Percentiles rank a stretch among this genome's conserved stretches.
These are phyloP conservation scores for Amblyjoppa proteus DNA, from an alignment of 2,888 invertebrate genomes.

Conservation along the genomic window DNA sequence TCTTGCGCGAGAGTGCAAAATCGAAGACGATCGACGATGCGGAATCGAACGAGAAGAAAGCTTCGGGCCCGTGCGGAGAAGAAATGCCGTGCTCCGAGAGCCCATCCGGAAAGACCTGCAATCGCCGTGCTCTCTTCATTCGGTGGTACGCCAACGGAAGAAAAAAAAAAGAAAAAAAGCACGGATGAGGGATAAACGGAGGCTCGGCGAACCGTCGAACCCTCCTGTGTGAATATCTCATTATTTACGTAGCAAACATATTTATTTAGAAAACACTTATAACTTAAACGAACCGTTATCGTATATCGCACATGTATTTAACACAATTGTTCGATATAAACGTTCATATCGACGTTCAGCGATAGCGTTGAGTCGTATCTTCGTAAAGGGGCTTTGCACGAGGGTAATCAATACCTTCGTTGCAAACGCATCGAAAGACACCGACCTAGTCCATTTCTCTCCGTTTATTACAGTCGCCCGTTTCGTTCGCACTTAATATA, in stretches of 20 bases:
- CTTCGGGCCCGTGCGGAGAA: not conserved
- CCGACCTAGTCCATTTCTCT: not conserved
- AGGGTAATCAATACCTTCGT: constrained; percentile 23
- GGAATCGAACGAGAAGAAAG: not conserved
- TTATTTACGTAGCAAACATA: constrained; percentile 35
- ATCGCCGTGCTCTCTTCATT: constrained; percentile 44
- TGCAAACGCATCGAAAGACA: constrained; percentile 10
- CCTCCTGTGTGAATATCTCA: not conserved
- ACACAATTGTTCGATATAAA: constrained; percentile 19
- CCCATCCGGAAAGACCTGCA: not conserved
- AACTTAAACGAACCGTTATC: constrained; percentile 23
- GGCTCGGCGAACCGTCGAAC: not conserved
- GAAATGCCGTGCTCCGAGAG: not conserved
- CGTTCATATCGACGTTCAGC: constrained; percentile 9
- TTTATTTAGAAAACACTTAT: constrained; percentile 58
- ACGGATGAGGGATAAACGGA: not conserved
- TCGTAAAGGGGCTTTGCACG: not conserved
- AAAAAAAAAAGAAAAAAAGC: constrained; percentile 9
- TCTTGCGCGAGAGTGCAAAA: not conserved
- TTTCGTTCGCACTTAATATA: not conserved
- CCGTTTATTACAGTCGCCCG: not conserved
- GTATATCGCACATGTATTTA: constrained; percentile 33
- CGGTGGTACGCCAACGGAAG: constrained; percentile 10
- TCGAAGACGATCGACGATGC: not conserved
- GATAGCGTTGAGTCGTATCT: not conserved